These are phyloP conservation scores for Stegostoma tigrinum DNA, from an alignment of 2,113 vertebrate genomes.

Conservation along the genomic window DNA sequence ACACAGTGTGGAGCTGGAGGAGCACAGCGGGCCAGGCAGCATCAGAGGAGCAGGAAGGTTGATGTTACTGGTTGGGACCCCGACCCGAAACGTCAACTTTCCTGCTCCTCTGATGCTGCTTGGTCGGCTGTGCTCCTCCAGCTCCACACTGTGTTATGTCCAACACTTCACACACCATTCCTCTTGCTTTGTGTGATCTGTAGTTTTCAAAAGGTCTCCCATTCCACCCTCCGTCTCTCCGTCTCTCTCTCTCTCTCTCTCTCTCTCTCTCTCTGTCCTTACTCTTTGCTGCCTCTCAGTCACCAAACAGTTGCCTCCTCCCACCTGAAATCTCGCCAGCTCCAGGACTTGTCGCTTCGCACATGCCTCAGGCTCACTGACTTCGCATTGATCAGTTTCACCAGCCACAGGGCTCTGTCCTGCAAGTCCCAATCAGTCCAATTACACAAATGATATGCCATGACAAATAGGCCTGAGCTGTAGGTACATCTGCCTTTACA, in stretches of 20 bases:
- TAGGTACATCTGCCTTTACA: neutral
- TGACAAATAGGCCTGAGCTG: constrained; percentile 36
- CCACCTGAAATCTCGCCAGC: constrained; percentile 26
- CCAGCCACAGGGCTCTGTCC: constrained; percentile 8
- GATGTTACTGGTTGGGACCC: too few species aligned
- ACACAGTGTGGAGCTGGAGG: too few species aligned
- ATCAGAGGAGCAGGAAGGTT: too few species aligned
- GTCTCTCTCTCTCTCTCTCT: neutral
- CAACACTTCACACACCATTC: neutral
- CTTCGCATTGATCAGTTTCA: constrained; percentile 38
- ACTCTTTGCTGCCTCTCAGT: neutral
- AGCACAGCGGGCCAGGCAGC: too few species aligned
- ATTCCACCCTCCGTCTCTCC: too few species aligned
- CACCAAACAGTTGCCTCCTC: neutral
- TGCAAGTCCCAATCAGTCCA: constrained; percentile 29
- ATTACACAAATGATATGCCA: neutral
- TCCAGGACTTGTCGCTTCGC: neutral
- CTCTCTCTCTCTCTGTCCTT: neutral
- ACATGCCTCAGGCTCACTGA: neutral
- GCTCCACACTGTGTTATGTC: too few species aligned
- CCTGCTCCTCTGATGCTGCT: too few species aligned
- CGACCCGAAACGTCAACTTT: too few species aligned
- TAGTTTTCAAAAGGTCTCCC: neutral
- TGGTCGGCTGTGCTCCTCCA: too few species aligned
- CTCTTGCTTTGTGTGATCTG: neutral